Evolutionary conservation across 1,140 invertebrate genomes (phyloP), one percentile per base, ranked within the genome.

Genomic region (Drosophila hydei): DNA sequence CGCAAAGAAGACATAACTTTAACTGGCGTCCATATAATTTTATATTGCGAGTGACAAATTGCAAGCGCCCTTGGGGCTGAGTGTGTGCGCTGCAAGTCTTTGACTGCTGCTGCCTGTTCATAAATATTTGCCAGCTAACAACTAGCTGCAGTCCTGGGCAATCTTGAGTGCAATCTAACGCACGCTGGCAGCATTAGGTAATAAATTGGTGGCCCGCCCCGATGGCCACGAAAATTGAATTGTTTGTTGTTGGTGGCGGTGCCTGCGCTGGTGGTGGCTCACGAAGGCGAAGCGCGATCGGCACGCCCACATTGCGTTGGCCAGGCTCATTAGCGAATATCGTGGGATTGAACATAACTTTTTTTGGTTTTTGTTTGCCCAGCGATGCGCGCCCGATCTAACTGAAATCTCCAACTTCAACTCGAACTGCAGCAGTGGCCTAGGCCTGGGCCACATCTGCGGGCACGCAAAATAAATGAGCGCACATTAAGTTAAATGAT

Each of bases 401-500:
- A 33, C 54, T 33, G 25, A 27, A 60, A 27, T 11, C 54, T 61
- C 23, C 42, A 48, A 19, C 50, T 43, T 3, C 16, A 16, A 47
- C 14, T 30, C 16, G 6, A 16, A 6, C 18, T 18, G 3, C 33
- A 48, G 23, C 62, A 73, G 61, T n/a, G n/a, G n/a, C n/a, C n/a
- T n/a, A n/a, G n/a, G n/a, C n/a, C 45, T 12, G 4, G 45, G 19
- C 45, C n/a, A 6, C 45, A 47, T 47, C 36, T 59, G 65, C 56
- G 50, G 50, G 48, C 77, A 33, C 58, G 65, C 67, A 88, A 85
- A 77, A 85, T 81, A 77, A 85, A 85, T 88, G 83, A 75, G 76
- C 77, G 78, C 74, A 77, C 83, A 85, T 85, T 85, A 85, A 85
- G 75, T 81, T 85, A 85, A 85, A 85, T 88, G 81, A 85, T 85